These are phyloP conservation scores for Pogonognathellus flavescens DNA, from an alignment of 1,140 invertebrate species.

Conservation along the genomic window DNA sequence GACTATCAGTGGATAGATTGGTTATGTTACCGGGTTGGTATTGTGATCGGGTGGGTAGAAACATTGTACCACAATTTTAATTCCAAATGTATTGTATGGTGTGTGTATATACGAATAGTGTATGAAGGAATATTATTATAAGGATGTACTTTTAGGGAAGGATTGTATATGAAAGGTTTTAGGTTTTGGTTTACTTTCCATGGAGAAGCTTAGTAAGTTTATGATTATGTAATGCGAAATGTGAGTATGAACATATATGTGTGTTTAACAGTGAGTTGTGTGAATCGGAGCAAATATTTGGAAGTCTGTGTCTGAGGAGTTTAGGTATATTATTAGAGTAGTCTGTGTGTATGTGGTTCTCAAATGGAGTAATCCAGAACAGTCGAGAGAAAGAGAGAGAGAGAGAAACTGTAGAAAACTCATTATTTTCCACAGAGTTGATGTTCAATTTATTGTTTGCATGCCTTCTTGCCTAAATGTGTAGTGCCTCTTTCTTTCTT, in stretches of 20 bases:
- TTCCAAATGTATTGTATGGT: background rate
- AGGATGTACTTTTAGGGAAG: too few relatives aligned
- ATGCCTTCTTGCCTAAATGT: background rate
- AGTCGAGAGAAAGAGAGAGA: background rate
- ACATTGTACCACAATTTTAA: too few relatives aligned
- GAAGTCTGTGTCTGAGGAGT: background rate
- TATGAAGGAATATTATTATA: too few relatives aligned
- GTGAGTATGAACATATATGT: background rate
- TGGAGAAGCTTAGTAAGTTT: slow-evolving; percentile 11
- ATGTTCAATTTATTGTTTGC: slow-evolving; percentile 20
- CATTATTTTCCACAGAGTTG: slow-evolving; percentile 29
- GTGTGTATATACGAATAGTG: too few relatives aligned
- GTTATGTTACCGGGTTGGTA: too few relatives aligned
- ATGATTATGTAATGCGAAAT: slow-evolving; percentile 32
- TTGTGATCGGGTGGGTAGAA: too few relatives aligned
- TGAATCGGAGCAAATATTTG: too few relatives aligned
- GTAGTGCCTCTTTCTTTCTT: slow-evolving; percentile 10
- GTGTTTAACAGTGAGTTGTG: too few relatives aligned
- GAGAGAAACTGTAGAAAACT: slow-evolving; percentile 37
- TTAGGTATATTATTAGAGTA: background rate
- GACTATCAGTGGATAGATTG: too few relatives aligned
- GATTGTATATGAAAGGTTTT: slow-evolving; percentile 5
- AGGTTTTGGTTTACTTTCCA: background rate
- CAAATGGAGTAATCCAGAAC: background rate
- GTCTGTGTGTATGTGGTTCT: background rate